phyloP scores from a whole-genome alignment of 2,113 vertebrate genomes.

The Copsychus sechellarum region DNA sequence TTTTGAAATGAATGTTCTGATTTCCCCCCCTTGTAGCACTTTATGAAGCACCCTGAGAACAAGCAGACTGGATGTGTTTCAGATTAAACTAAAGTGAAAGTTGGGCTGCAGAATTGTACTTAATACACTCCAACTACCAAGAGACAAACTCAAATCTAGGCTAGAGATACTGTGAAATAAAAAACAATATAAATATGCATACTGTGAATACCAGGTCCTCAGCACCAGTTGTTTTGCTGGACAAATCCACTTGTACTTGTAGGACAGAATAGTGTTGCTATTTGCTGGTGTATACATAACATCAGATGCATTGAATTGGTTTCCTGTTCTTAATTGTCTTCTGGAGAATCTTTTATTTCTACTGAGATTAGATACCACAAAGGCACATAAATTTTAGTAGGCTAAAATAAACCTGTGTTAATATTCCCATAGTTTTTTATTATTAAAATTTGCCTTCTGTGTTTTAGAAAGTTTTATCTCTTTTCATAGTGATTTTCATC shows the following conservation, averaged over 20 bases:
- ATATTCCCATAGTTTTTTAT: background rate
- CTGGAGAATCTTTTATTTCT: background rate
- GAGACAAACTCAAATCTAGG: background rate
- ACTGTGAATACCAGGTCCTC: background rate
- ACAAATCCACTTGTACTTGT: background rate
- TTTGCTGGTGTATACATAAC: background rate
- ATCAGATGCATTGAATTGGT: background rate
- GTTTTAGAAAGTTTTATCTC: background rate
- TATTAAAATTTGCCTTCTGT: background rate
- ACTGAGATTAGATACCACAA: background rate
- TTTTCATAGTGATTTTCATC: background rate
- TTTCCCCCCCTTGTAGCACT: background rate
- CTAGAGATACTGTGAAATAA: background rate
- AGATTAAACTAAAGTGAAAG: background rate
- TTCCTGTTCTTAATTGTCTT: background rate
- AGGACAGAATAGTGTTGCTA: background rate
- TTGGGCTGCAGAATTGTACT: background rate
- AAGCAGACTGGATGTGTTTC: background rate
- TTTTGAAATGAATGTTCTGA: background rate
- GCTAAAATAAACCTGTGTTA: background rate
- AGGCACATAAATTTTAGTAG: background rate
- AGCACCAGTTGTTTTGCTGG: background rate
- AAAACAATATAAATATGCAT: background rate
- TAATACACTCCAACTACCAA: background rate
- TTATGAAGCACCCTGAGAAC: background rate